Base-by-base conservation (phyloP, 2,797 vertebrate genomes). In the Amblyopsis hoosieri region DNA sequence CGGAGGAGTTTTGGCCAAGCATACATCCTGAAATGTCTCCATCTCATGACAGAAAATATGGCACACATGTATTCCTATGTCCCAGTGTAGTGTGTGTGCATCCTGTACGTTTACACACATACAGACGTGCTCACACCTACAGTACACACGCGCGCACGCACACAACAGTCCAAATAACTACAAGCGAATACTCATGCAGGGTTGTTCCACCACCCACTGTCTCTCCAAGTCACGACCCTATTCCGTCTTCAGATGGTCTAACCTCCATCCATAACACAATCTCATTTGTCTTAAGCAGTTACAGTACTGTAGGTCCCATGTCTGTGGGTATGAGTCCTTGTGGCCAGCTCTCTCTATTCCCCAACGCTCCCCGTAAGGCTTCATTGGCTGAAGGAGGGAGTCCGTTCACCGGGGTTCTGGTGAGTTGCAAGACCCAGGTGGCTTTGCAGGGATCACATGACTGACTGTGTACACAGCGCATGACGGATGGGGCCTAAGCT, bases 401-500 rank as follows among this genome's bases (percentile, higher is more conserved):
- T 62, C 51, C 66, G 29, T 66, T 58, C 52, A 17, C 14, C 23
- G 12, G 74, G 9, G 73, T 67, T 67, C 15, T 12, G 19, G 54
- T 75, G 75, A 80, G 69, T 78, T 72, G 71, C 47, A 75, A 71
- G 69, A 61, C 84, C 72, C 63, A 6, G 4, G 75, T 70, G 82
- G 70, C 56, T 51, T 42, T 33, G 66, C 55, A 75, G 57, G 74
- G 78, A 84, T 69, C 68, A 80, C 68, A 74, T 67, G 69, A 81
- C 71, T 13, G 33, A 74, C 64, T 86, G 85, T 87, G 80, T 89
- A 84, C 75, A 82, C 48, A 83, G 61, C 67, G 37, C 59, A 69
- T 87, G 87, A 90, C 71, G n/a, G 80, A 89, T 86, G 81, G 3
- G 79, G 64, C 67, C 66, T n/a, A 3, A 62, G 62, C 72, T 81